Evolutionary conservation across 2,797 vertebrate species (phyloP).

Genomic region (Arrhamphus sclerolepis): DNA sequence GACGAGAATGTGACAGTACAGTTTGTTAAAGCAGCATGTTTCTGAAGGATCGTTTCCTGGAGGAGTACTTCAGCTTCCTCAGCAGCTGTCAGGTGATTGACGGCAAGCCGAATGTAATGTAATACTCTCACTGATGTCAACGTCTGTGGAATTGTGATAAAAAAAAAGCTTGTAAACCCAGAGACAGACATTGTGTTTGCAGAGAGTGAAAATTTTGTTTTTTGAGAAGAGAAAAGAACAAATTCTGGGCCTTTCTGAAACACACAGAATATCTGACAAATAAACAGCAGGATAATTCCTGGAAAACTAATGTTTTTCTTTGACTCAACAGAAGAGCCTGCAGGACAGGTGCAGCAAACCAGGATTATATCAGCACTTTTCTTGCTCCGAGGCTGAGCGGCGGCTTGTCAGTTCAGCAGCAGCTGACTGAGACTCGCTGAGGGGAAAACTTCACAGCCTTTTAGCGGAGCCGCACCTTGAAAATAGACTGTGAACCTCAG

Average conservation of each 20-base stretch:
- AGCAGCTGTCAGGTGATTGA: conserved; percentile 69
- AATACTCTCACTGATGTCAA: conserved; percentile 43
- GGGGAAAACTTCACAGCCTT: conserved; percentile 42
- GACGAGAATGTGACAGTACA: conserved; percentile 58
- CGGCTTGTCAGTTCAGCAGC: conserved; percentile 22
- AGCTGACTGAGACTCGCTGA: conserved; percentile 26
- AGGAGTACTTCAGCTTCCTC: conserved; percentile 56
- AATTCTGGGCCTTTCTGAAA: neutral
- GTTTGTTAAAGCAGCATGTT: conserved; percentile 64
- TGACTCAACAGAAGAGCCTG: neutral
- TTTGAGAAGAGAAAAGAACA: too few relatives aligned
- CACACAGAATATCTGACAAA: neutral
- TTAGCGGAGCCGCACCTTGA: conserved; percentile 40
- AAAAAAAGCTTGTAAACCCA: conserved; percentile 23
- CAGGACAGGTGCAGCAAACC: neutral
- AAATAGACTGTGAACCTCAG: conserved; percentile 50
- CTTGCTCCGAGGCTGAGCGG: conserved; percentile 22
- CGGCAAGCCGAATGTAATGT: conserved; percentile 55
- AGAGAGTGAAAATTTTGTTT: too few relatives aligned
- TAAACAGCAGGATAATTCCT: neutral
- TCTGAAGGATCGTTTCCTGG: conserved; percentile 61
- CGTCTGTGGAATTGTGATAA: conserved; percentile 23
- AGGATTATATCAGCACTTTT: neutral
- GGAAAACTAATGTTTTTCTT: neutral
- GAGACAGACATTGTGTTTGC: conserved; percentile 15